Evolutionary conservation across 2,888 invertebrate genomes (phyloP).

Genomic region (Stenodera caucasica): DNA sequence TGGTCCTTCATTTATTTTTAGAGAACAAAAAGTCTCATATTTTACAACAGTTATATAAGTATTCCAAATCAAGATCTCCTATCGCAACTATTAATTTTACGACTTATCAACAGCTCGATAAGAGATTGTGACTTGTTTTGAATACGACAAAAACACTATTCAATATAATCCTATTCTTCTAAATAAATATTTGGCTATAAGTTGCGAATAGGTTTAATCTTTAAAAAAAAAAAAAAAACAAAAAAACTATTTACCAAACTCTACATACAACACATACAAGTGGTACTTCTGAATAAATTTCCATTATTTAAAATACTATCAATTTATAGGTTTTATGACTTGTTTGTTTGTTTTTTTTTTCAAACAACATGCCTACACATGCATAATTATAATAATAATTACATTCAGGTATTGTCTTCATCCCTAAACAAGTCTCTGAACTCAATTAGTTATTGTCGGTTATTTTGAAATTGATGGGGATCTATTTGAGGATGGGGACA

Average conservation of each 20-base stretch:
- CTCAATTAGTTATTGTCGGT: no score
- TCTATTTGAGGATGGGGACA: no score
- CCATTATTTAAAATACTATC: constrained; percentile 14
- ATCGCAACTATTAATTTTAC: no score
- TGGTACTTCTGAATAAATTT: constrained; percentile 18
- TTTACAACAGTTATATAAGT: background rate
- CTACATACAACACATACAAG: constrained; percentile 7
- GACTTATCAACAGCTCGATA: no score
- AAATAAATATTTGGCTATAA: background rate
- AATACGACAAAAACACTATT: no score
- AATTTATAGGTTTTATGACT: constrained; percentile 13
- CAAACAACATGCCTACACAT: constrained; percentile 1
- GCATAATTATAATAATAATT: no score
- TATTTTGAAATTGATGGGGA: no score
- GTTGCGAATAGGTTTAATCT: background rate
- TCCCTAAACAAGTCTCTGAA: no score
- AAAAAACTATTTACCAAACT: background rate
- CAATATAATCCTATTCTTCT: background rate
- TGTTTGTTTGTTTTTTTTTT: background rate
- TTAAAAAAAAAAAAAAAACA: background rate
- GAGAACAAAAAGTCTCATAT: background rate
- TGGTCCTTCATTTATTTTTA: constrained; percentile 2
- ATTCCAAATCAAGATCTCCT: no score
- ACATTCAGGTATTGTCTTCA: no score
- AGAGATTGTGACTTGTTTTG: no score